Evolutionary conservation across 2,113 vertebrate species (phyloP).

Genomic region (Dicaeum eximium): DNA sequence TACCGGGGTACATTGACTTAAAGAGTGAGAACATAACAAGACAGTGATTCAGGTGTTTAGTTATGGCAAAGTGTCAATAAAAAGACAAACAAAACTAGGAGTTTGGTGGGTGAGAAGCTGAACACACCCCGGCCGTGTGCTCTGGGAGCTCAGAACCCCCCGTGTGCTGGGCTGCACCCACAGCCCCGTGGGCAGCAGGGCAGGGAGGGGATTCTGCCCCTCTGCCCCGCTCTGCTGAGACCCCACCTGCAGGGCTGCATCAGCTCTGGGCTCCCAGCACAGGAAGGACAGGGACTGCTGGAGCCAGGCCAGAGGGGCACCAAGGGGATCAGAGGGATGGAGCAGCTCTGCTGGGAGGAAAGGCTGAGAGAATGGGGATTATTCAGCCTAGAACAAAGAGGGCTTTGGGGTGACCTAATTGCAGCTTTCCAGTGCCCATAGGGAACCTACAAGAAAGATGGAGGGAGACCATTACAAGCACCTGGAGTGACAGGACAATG

Average conservation of each 20-base stretch:
- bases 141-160: neutral
- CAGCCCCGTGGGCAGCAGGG: neutral
- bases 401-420: accelerated
- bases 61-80: neutral
- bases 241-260: neutral
- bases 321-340: neutral
- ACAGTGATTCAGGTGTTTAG: neutral
- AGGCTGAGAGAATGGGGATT: neutral
- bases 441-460: accelerated
- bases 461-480: accelerated
- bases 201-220: neutral
- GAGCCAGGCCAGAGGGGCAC: neutral
- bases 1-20: neutral
- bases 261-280: neutral
- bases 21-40: neutral
- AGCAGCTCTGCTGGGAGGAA: neutral
- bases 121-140: accelerated
- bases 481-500: accelerated
- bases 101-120: neutral
- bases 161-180: neutral
- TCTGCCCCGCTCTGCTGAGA: neutral
- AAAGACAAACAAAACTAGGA: neutral
- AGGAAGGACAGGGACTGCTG: neutral
- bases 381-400: accelerated
- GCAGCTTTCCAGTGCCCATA: accelerated